Conservation (phyloP, 2,113 vertebrate genomes). For the Gymnogyps californianus region DNA sequence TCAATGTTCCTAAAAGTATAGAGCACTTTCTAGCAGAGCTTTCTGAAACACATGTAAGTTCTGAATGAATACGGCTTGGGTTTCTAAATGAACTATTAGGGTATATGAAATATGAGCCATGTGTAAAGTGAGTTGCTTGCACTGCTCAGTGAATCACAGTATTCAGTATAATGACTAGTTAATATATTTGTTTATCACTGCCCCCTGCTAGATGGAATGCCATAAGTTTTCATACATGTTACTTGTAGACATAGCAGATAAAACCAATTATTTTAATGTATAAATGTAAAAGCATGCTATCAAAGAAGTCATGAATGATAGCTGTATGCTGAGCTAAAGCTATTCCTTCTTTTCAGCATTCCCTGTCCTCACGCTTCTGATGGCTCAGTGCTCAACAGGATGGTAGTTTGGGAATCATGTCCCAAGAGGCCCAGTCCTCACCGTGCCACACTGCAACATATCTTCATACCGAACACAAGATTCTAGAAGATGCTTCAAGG, state of each 20-base stretch:
- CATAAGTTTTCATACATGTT: neutral
- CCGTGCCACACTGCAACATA: rapidly evolving
- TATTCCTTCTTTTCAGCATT: neutral
- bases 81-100: neutral
- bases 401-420: neutral
- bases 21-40: neutral
- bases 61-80: neutral
- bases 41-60: neutral
- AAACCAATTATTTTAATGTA: neutral
- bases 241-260: neutral
- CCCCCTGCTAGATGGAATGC: neutral
- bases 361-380: neutral
- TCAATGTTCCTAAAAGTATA: neutral
- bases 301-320: neutral
- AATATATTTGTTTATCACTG: neutral
- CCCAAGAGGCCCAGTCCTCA: neutral
- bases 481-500: neutral
- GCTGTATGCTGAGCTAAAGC: neutral
- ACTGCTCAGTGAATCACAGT: neutral
- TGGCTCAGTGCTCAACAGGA: neutral
- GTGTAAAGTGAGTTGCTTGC: neutral
- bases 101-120: neutral
- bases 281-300: neutral
- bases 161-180: neutral
- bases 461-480: neutral